Percentiles rank a stretch among this genome's conserved stretches.
Conservation (phyloP, 2,888 invertebrate genomes). For the Parthenolecanium corni region DNA sequence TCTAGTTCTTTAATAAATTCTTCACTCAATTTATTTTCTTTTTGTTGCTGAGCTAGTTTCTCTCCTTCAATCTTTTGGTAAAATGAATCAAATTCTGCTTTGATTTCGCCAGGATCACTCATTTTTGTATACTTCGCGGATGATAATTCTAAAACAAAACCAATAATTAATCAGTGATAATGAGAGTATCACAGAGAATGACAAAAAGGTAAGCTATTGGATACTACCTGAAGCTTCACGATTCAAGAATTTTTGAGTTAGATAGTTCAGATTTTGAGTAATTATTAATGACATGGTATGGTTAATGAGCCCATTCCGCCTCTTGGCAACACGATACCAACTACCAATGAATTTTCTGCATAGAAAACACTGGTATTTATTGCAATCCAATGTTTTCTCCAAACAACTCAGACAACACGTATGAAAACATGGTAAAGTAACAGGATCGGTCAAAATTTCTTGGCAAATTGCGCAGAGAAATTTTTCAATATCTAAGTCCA, state of each 20-base stretch:
- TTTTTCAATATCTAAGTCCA: slow-evolving; percentile 3
- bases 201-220: neutral
- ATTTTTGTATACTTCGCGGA: neutral
- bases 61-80: slow-evolving; percentile 8
- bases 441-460: slow-evolving; percentile 21
- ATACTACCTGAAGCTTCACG: slow-evolving; percentile 9
- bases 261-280: neutral
- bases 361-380: slow-evolving; percentile 18
- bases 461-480: slow-evolving; percentile 18
- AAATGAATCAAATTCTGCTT: slow-evolving; percentile 6
- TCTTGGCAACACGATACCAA: slow-evolving; percentile 13
- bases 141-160: neutral
- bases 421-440: slow-evolving; percentile 19
- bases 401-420: slow-evolving; percentile 10
- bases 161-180: too few relatives aligned
- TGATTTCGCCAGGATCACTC: slow-evolving; percentile 18
- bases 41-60: neutral
- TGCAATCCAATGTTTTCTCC: slow-evolving; percentile 15
- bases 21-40: slow-evolving; percentile 16
- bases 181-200: too few relatives aligned
- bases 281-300: slow-evolving; percentile 4
- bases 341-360: slow-evolving; percentile 24
- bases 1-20: slow-evolving; percentile 18
- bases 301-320: slow-evolving; percentile 3
- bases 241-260: slow-evolving; percentile 2